These are phyloP conservation scores for Lucinisca nassula DNA, from an alignment of 2,888 invertebrate genomes.

Conservation along the genomic window DNA sequence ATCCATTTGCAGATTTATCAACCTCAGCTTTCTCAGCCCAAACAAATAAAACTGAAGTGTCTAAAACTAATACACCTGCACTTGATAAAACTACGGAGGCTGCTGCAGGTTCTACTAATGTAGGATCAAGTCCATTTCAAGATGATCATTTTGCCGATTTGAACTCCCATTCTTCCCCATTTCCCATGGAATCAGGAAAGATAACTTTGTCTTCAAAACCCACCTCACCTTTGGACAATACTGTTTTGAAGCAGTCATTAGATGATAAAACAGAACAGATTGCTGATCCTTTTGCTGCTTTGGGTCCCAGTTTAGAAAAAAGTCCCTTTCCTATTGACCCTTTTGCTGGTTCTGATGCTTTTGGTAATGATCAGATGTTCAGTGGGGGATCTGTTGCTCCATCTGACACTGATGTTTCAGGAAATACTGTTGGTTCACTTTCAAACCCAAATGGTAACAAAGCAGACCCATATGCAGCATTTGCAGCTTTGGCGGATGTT, in stretches of 20 bases:
- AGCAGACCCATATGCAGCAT: conserved; percentile 22
- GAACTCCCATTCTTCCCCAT: neutral
- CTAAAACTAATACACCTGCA: neutral
- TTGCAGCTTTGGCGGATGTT: neutral
- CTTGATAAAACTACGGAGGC: neutral
- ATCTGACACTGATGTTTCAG: neutral
- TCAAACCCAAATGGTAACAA: neutral
- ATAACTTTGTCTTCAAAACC: neutral
- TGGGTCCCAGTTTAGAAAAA: neutral
- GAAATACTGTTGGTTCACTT: neutral
- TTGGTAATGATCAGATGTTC: neutral
- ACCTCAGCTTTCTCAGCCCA: neutral
- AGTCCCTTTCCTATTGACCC: conserved; percentile 5
- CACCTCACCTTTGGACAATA: neutral
- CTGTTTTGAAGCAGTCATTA: too few relatives aligned
- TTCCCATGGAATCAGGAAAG: neutral
- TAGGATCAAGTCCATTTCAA: neutral
- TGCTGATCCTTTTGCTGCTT: neutral
- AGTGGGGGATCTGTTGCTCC: neutral
- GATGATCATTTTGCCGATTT: conserved; percentile 3
- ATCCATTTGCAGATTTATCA: neutral
- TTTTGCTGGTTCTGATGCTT: conserved; percentile 21
- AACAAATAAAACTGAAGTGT: neutral
- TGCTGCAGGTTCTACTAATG: neutral
- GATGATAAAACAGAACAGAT: too few relatives aligned